Percentiles rank a stretch among this genome's conserved stretches.
These are phyloP conservation scores for Ferdinandea cuprea DNA, from an alignment of 2,888 invertebrate species.

Conservation along the genomic window DNA sequence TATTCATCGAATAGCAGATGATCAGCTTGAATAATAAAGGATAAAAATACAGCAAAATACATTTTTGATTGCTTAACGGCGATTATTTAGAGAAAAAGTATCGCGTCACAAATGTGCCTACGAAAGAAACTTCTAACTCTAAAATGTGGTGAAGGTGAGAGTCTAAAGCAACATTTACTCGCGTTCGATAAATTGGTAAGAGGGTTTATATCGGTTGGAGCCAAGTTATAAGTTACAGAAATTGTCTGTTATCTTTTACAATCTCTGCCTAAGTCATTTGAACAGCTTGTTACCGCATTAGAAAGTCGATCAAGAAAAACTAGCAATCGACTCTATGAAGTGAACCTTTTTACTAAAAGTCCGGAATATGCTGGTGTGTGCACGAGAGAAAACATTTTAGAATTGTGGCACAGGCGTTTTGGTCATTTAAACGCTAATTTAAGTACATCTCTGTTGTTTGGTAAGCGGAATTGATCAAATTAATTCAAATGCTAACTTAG, in stretches of 20 bases:
- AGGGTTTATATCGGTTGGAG: neutral
- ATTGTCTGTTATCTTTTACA: constrained; percentile 17
- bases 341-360: neutral
- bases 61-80: constrained; percentile 53
- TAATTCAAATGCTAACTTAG: neutral
- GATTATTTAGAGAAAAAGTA: constrained; percentile 43
- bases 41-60: constrained; percentile 75
- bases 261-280: constrained; percentile 12
- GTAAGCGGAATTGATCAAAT: neutral
- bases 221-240: constrained; percentile 7
- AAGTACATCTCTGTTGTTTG: neutral
- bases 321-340: too few species aligned
- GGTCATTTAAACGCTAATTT: neutral
- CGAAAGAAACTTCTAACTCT: constrained; percentile 29
- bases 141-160: neutral
- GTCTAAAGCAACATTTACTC: neutral
- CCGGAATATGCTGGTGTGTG: neutral
- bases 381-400: neutral
- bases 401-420: neutral
- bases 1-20: constrained; percentile 76
- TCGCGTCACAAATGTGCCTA: constrained; percentile 17
- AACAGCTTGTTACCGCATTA: constrained; percentile 6
- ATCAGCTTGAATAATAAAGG: constrained; percentile 77
- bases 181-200: neutral
- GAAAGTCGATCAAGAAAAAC: too few species aligned